These are phyloP conservation scores for Caenorhabditis zanzibari DNA, from an alignment of 2,888 invertebrate species.

Conservation along the genomic window DNA sequence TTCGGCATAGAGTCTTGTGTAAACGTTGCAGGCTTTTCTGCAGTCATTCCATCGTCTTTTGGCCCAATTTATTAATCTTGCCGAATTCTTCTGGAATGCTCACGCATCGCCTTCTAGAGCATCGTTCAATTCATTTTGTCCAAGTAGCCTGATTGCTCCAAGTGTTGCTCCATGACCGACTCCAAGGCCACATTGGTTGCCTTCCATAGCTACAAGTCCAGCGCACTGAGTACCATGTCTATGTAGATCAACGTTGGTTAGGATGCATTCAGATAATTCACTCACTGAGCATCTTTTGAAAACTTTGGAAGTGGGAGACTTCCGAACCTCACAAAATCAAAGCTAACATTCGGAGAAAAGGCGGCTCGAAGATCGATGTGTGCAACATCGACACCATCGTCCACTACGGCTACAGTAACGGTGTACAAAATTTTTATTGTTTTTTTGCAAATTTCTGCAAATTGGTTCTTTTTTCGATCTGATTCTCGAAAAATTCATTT, in stretches of 20 bases:
- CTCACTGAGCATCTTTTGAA: slow-evolving; percentile 40
- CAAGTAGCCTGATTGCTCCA: slow-evolving; percentile 87
- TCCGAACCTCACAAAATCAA: slow-evolving; percentile 79
- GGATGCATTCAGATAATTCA: too few relatives aligned
- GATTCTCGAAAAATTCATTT: too few relatives aligned
- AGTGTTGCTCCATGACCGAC: slow-evolving; percentile 91
- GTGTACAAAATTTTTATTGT: too few relatives aligned
- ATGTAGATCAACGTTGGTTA: too few relatives aligned
- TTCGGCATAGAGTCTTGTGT: slow-evolving; percentile 90
- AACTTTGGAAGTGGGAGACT: slow-evolving; percentile 39
- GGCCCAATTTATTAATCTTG: slow-evolving; percentile 98
- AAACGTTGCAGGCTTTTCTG: slow-evolving; percentile 92
- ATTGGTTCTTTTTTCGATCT: too few relatives aligned
- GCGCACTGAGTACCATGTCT: slow-evolving; percentile 90
- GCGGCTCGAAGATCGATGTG: slow-evolving; percentile 84
- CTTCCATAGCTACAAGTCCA: slow-evolving; percentile 90
- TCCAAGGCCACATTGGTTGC: slow-evolving; percentile 93
- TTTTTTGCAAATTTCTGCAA: too few relatives aligned
- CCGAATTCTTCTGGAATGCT: slow-evolving; percentile 89
- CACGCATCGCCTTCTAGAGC: slow-evolving; percentile 92
- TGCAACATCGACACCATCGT: slow-evolving; percentile 83
- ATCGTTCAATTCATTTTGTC: slow-evolving; percentile 89
- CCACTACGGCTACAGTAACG: slow-evolving; percentile 95
- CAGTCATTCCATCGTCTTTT: slow-evolving; percentile 95
- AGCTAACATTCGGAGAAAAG: slow-evolving; percentile 84